Base-by-base conservation (phyloP, 2,113 vertebrate genomes). In the Hypanus sabinus region DNA sequence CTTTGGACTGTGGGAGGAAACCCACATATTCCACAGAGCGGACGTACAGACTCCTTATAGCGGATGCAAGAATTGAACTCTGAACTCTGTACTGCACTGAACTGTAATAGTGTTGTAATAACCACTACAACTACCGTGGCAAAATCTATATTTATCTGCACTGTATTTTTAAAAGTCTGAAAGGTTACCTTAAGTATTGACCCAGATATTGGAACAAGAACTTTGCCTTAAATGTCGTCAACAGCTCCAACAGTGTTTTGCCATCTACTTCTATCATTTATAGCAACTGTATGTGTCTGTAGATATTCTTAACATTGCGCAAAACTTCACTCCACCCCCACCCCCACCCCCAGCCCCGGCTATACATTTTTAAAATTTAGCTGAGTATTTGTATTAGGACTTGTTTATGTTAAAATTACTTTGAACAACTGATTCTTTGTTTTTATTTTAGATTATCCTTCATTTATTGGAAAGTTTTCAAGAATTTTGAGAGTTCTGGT, bases 401-500 rank as follows among this genome's bases (percentile, higher is more conserved):
- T 73, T 20, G 36, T 75, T 46, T 93, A 71, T 46, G 11, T 71
- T 55, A 73, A 87, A 30, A 92, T 93, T 93, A 46, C 36, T 75
- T 5, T 33, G 85, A 90, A 70, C 9, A 46, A 75, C 38, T 75
- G 46, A 92, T 24, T 38, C 11, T 36, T 65, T 73, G 22, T 30
- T 92, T 93, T 62, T 10, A 46, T 93, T 75, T 93, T 24, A 93
- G 68, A 30, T 93, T 22, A 93, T 10, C 36, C 18, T 93, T 73
- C 91, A 73, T 73, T 24, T 75, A 55, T 73, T 73, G 33, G 91
- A 93, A 73, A 22, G 27, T 73, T 55, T 55, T 92, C 65, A 73
- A 92, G 91, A 92, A 38, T 68, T 73, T 93, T 73, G 24, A 46
- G 24, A 93, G 24, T 93, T 71, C 68, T 73, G 38, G 11, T 93